These are phyloP conservation scores for Hetaerina titia DNA, from an alignment of 2,888 invertebrate species.

Conservation along the genomic window DNA sequence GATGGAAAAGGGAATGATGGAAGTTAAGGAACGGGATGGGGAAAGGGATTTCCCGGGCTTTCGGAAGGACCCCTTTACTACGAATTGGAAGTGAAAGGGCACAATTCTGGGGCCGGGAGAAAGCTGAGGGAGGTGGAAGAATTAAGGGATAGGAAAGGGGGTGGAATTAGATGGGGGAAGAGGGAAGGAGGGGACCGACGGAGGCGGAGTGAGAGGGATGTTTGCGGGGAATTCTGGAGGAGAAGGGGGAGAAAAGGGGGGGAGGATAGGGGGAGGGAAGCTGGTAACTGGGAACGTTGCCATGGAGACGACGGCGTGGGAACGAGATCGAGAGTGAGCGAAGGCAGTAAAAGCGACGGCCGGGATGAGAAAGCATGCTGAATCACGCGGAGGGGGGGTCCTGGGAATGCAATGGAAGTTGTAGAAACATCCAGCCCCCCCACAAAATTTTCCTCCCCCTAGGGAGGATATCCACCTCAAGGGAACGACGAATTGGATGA, in stretches of 20 bases:
- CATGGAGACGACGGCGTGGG: not conserved
- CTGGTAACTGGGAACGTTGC: not conserved
- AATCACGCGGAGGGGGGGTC: no score
- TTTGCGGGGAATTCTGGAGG: not conserved
- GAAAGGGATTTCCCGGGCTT: not conserved
- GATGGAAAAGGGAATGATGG: not conserved
- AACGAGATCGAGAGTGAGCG: not conserved
- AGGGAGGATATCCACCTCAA: no score
- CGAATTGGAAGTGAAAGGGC: not conserved
- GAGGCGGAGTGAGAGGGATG: not conserved
- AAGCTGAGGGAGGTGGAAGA: slow-evolving; percentile 18
- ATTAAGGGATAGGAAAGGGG: not conserved
- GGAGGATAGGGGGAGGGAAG: not conserved
- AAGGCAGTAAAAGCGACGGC: no score
- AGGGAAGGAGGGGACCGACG: not conserved
- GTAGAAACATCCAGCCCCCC: no score
- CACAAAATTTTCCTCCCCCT: no score
- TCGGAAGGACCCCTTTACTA: not conserved
- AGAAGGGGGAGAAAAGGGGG: not conserved
- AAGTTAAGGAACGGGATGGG: not conserved
- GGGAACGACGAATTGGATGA: not conserved
- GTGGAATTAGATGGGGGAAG: not conserved
- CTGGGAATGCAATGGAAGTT: no score
- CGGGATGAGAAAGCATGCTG: no score
- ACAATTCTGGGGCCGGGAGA: not conserved